Conservation (phyloP, 2,113 vertebrate species). For the Pelodiscus sinensis region DNA sequence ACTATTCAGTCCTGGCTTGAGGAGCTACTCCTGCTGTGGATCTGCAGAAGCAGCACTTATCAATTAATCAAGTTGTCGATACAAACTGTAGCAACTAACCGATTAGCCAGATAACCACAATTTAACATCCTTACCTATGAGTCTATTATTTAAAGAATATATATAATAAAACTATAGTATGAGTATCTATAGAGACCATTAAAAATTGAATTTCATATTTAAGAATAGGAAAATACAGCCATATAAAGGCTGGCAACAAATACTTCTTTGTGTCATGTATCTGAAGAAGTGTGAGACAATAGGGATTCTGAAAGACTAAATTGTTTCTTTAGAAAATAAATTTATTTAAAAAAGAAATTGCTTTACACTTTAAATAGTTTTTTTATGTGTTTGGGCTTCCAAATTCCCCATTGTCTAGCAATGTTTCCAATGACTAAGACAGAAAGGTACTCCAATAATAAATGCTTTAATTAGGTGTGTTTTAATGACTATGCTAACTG, state of each 20-base stretch:
- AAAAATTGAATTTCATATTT: background rate
- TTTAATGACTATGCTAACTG: background rate
- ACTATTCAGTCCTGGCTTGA: too few relatives aligned
- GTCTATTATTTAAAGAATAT: background rate
- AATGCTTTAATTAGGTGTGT: background rate
- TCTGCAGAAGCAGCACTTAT: too few relatives aligned
- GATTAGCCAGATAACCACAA: too few relatives aligned
- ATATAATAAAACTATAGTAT: slow-evolving; percentile 24
- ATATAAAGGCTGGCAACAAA: background rate
- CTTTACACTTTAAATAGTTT: fast-evolving
- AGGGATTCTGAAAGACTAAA: slow-evolving; percentile 38
- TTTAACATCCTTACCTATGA: too few relatives aligned
- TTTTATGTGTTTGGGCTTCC: slow-evolving; percentile 18
- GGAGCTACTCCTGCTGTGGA: too few relatives aligned
- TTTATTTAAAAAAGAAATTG: slow-evolving; percentile 32
- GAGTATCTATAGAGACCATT: background rate
- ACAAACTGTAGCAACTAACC: too few relatives aligned
- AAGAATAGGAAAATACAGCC: background rate
- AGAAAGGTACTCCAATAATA: background rate
- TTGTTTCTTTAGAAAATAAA: slow-evolving; percentile 19
- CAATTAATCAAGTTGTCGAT: too few relatives aligned
- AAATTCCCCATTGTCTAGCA: slow-evolving; percentile 6
- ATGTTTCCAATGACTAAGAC: background rate
- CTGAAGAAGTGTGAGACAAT: slow-evolving; percentile 32
- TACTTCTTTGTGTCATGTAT: background rate